Evolutionary conservation across 2,888 invertebrate species (phyloP), one percentile per base, ranked within the genome.

Genomic region (Pherbina coryleti): DNA sequence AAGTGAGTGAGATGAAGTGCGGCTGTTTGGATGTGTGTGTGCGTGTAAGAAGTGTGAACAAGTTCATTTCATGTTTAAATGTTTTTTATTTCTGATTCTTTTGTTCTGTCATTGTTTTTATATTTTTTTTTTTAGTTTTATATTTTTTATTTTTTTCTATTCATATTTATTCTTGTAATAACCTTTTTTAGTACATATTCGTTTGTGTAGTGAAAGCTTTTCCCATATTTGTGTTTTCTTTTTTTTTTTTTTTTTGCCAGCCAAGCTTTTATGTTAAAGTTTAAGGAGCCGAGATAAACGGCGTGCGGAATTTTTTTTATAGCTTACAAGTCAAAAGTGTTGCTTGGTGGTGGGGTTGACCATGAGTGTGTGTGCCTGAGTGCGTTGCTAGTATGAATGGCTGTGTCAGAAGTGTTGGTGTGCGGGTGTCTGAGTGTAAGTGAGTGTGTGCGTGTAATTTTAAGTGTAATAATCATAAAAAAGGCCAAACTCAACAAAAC

Each of bases 391-490:
- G 11, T 11, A 14, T 44, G 44, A 44, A 44, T 44, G 11, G 1
- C 44, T 44, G 11, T 44, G 44, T 44, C 44, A 44, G 44, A 44
- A 44, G 44, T 44, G 44, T 44, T 44, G 44, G 44, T 44, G 11
- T 44, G 44, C 19, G 55, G n/a, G n/a, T 55, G 55, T 19, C 11
- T n/a, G n/a, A 55, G 7, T 55, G 19, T 55, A 53, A n/a, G 17
- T n/a, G 64, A 3, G 64, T 17, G 28, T 64, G 64, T 64, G n/a
- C 8, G 31, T 31, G 14, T 11, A 11, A 44, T 44, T 64, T 25
- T 64, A 34, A 64, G 64, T 64, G 64, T n/a, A 64, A 64, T 64
- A 64, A 64, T 64, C 64, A 31, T 64, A 64, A 64, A 64, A 64
- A 64, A 64, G n/a, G 34, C 17, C 64, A 64, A 64, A 64, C 55